Evolutionary conservation across 2,113 vertebrate species (phyloP), one percentile per base, ranked within the genome.

Genomic region (Pithys albifrons): DNA sequence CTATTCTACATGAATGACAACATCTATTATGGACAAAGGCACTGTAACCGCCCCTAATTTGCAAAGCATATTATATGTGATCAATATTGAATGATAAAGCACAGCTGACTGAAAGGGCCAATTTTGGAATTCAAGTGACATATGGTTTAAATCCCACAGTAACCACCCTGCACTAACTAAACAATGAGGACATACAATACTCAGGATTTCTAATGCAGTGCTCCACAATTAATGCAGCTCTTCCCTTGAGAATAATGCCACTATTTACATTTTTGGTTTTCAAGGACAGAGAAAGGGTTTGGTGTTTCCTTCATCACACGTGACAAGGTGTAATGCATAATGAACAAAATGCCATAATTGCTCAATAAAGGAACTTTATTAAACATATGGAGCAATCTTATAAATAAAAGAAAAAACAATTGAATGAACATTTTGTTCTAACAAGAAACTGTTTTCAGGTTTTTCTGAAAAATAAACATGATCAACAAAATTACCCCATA

Each of bases 291-390:
- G 80, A 95, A 92, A 87, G 90, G 69, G 86, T 57, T 96, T 61
- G 93, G 92, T 95, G 84, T 83, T 97, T 95, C 91, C 96, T 97
- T 97, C 95, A 96, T 85, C 33, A 8, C 51, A 87, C 91, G 93
- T 97, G 97, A 97, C 97, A 96, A 95, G 92, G 94, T 96, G 95
- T 94, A 97, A 95, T 95, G 96, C 80, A 92, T 97, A 97, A 97
- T 97, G 97, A 97, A 97, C 87, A 97, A 97, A 98, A 97, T 97
- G 96, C 95, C 96, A 82, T 97, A 97, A 97, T 82, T 97, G 91
- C 94, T 98, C 74, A 57, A 84, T 92, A 97, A 98, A 97, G 84
- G 94, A 96, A 97, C 89, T 98, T 98, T 97, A 97, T 97, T 97
- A 98, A 97, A 93, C 84, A 93, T 96, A 95, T 52, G 91, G 92